Conservation (phyloP, 2,797 vertebrate genomes). For the Enteromius argenteus region DNA sequence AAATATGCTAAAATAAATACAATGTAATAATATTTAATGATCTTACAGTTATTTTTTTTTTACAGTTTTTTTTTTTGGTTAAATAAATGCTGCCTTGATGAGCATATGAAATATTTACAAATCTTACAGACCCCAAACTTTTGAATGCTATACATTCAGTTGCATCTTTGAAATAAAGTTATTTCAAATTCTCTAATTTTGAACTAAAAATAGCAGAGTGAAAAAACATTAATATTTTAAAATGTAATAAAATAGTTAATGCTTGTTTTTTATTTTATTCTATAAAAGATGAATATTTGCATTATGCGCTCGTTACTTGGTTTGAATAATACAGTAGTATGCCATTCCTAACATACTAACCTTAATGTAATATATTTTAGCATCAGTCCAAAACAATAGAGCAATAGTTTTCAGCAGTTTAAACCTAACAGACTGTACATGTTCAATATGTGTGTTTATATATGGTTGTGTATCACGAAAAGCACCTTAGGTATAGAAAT, state of each 20-base stretch:
- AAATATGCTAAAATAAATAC: not conserved
- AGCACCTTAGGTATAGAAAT: constrained; percentile 59
- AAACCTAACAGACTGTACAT: constrained; percentile 34
- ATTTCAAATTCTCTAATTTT: not conserved
- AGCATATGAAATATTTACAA: not conserved
- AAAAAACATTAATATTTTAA: not conserved
- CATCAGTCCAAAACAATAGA: constrained; percentile 10
- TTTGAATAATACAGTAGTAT: constrained; percentile 14
- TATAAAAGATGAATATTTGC: not conserved
- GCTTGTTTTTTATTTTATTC: not conserved
- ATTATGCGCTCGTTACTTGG: not conserved
- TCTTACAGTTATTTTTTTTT: not conserved
- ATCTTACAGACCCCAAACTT: not conserved
- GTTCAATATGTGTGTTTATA: constrained; percentile 62
- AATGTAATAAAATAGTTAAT: not conserved
- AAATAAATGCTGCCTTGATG: not conserved
- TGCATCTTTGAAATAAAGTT: not conserved
- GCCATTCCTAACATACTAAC: constrained; percentile 26
- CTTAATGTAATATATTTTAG: constrained; percentile 29
- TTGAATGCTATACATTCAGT: not conserved
- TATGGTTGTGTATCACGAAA: constrained; percentile 65
- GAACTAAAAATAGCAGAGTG: not conserved
- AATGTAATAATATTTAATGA: not conserved
- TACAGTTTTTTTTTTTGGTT: too few species aligned
- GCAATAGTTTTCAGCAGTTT: constrained; percentile 31